Evolutionary conservation across 2,797 vertebrate genomes (phyloP).

Genomic region (Liasis olivaceus): DNA sequence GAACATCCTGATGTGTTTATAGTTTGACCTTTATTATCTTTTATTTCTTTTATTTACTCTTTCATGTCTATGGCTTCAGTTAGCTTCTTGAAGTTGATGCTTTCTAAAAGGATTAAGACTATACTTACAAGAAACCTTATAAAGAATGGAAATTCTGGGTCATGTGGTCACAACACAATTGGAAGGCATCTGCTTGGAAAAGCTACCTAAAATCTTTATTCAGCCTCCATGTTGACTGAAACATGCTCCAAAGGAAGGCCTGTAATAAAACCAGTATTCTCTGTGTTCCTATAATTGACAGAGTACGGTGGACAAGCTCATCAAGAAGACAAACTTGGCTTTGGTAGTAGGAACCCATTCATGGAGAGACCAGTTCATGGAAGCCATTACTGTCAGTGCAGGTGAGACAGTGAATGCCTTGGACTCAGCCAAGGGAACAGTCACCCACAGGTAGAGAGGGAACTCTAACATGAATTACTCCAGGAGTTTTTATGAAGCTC

Average conservation of each 20-base stretch:
- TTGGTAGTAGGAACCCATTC: constrained; percentile 98
- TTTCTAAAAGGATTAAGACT: not conserved
- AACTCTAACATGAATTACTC: not conserved
- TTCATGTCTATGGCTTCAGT: not conserved
- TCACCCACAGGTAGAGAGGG: not conserved
- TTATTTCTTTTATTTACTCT: not conserved
- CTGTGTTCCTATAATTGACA: constrained; percentile 70
- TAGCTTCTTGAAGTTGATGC: not conserved
- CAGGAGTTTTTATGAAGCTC: not conserved
- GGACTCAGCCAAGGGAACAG: not conserved
- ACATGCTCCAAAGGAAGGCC: not conserved
- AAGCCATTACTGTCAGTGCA: constrained; percentile 98
- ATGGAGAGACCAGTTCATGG: constrained; percentile 98
- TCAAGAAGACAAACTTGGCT: constrained; percentile 98
- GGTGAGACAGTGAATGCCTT: constrained; percentile 73
- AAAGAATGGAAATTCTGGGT: not conserved
- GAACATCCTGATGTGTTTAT: not conserved
- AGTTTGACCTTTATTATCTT: not conserved
- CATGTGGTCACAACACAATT: not conserved
- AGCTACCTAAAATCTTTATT: not conserved
- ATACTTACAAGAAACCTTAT: not conserved
- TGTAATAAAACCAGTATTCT: constrained; percentile 11
- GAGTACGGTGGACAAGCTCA: constrained; percentile 98
- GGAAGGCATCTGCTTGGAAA: not conserved
- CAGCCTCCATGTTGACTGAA: not conserved